A percentile compares a stretch with the other conserved stretches of the same genome.
Conservation (phyloP, 92 coral and sea anemone species). For the Heliopora coerulea region DNA sequence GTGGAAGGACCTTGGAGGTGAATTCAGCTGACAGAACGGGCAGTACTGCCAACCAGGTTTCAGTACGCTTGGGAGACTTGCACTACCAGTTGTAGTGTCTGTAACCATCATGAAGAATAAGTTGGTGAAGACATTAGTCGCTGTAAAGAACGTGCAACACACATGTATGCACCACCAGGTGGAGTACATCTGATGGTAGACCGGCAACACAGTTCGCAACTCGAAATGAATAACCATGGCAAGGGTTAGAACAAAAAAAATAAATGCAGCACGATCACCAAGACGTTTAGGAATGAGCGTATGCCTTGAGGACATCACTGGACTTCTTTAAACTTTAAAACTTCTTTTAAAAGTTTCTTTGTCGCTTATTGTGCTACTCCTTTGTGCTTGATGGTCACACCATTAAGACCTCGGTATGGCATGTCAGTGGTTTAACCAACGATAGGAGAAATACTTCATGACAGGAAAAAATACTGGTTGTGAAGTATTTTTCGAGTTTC, state of each 20-base stretch:
- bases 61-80: conserved; percentile 81
- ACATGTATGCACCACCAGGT: conserved; percentile 71
- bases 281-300: conserved; percentile 62
- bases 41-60: conserved; percentile 97
- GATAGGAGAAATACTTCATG: no score
- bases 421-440: no score
- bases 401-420: no score
- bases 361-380: no score
- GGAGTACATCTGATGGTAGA: conserved; percentile 75
- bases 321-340: no score
- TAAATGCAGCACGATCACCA: conserved; percentile 79
- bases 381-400: no score
- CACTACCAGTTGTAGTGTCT: conserved; percentile 76
- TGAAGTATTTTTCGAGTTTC: no score
- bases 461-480: no score
- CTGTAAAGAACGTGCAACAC: conserved; percentile 69
- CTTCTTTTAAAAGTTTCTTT: no score
- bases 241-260: conserved; percentile 72
- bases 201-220: conserved; percentile 74
- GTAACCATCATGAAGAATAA: conserved; percentile 75
- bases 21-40: conserved; percentile 86
- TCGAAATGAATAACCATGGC: conserved; percentile 78
- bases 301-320: conserved; percentile 27
- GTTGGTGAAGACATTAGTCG: conserved; percentile 89
- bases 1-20: conserved; percentile 88